Conservation (phyloP, 2,797 vertebrate species). For the Urocyon cinereoargenteus region DNA sequence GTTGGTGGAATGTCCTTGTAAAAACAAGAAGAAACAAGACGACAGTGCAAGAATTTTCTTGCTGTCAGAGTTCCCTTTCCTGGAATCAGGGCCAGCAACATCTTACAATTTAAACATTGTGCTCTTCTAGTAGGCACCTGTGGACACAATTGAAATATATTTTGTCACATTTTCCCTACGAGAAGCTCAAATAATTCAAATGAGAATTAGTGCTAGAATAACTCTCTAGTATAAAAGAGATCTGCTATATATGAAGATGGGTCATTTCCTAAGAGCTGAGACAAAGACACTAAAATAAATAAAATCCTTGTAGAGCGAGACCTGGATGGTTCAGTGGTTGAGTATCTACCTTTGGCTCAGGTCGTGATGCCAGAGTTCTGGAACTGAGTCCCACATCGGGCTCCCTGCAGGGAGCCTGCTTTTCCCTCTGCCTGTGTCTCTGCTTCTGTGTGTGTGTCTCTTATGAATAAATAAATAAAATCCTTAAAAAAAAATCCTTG, state of each 20-base stretch:
- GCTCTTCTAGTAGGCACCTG: too few species aligned
- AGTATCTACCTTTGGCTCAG: too few species aligned
- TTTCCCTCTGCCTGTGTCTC: too few species aligned
- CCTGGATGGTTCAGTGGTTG: too few species aligned
- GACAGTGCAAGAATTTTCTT: not conserved
- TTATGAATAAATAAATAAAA: too few species aligned
- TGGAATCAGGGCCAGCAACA: not conserved
- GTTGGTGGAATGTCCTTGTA: fast-evolving
- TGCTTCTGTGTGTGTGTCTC: too few species aligned
- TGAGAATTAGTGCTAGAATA: not conserved
- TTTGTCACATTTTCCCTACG: not conserved
- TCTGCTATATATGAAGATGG: not conserved
- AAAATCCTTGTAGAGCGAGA: too few species aligned
- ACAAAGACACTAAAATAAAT: not conserved
- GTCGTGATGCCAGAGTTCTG: too few species aligned
- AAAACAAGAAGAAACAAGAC: not conserved
- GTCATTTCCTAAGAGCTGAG: not conserved
- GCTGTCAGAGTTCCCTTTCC: not conserved
- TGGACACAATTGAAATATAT: not conserved
- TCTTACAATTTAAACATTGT: not conserved
- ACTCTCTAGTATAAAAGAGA: not conserved
- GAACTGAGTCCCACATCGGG: too few species aligned
- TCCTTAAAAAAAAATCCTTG: not conserved
- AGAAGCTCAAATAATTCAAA: not conserved
- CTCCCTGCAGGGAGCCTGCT: too few species aligned